phyloP scores from a whole-genome alignment of 1,140 invertebrate species.

The Neodiprion fabricii region DNA sequence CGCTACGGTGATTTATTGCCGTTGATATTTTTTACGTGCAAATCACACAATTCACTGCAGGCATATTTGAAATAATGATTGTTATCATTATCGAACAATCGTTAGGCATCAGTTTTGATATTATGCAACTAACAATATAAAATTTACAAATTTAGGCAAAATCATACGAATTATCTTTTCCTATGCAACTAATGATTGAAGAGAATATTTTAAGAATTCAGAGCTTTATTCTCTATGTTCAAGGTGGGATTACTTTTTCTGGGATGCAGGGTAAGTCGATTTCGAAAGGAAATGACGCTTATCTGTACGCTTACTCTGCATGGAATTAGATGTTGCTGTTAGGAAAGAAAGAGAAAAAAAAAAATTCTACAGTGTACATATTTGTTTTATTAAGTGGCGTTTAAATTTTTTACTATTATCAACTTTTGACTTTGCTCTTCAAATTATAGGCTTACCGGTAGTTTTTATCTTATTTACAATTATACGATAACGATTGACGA shows the following conservation, averaged over 20 bases:
- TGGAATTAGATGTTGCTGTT: background rate
- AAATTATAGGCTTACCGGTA: background rate
- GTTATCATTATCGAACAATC: background rate
- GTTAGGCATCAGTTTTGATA: background rate
- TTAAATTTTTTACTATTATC: background rate
- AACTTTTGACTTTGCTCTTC: background rate
- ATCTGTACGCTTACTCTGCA: background rate
- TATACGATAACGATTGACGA: too few relatives aligned
- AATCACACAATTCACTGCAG: background rate
- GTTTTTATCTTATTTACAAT: too few relatives aligned
- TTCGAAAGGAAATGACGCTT: background rate
- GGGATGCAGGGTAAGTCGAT: background rate
- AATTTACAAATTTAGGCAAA: background rate
- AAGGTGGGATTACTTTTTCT: conserved; percentile 7
- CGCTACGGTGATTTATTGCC: background rate
- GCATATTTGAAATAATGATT: background rate
- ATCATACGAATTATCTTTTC: background rate
- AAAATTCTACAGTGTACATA: background rate
- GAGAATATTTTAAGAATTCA: background rate
- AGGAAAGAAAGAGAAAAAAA: too few relatives aligned
- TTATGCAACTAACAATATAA: background rate
- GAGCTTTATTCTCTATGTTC: background rate
- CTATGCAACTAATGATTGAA: background rate
- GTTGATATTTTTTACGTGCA: background rate
- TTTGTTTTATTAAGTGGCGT: background rate